Evolutionary conservation across 2,888 invertebrate species (phyloP).

Genomic region (Chalcis sispes): DNA sequence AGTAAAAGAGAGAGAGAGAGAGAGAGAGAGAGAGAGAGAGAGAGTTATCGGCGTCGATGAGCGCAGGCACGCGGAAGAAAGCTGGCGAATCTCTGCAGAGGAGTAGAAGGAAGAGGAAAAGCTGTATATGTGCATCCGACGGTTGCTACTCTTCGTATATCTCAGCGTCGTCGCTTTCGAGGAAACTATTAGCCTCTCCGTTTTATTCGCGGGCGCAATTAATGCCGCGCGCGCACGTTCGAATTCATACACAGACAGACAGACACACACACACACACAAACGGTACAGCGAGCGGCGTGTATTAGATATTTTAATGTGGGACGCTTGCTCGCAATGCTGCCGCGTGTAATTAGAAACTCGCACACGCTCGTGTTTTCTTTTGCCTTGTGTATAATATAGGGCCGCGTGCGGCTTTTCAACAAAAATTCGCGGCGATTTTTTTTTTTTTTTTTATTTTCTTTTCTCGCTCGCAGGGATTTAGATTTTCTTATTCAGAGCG

Average conservation of each 20-base stretch:
- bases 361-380: too few relatives aligned
- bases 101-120: neutral
- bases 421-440: too few relatives aligned
- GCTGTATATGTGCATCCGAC: neutral
- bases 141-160: neutral
- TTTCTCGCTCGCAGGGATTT: too few relatives aligned
- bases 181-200: conserved; percentile 45
- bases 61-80: conserved; percentile 27
- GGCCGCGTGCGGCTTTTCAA: too few relatives aligned
- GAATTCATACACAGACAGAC: too few relatives aligned
- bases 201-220: conserved; percentile 23
- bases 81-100: too few relatives aligned
- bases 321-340: too few relatives aligned
- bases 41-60: conserved; percentile 26
- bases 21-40: neutral
- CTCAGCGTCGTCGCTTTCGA: conserved; percentile 42
- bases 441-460: too few relatives aligned
- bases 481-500: too few relatives aligned
- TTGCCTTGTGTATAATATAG: too few relatives aligned
- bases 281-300: too few relatives aligned
- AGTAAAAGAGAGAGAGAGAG: neutral
- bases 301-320: conserved; percentile 46
- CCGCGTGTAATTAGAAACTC: conserved; percentile 44
- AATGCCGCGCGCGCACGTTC: conserved; percentile 27
- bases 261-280: too few relatives aligned